Evolutionary conservation across 2,888 invertebrate species (phyloP), one percentile per base, ranked within the genome.

Genomic region (Sisyra nigra): DNA sequence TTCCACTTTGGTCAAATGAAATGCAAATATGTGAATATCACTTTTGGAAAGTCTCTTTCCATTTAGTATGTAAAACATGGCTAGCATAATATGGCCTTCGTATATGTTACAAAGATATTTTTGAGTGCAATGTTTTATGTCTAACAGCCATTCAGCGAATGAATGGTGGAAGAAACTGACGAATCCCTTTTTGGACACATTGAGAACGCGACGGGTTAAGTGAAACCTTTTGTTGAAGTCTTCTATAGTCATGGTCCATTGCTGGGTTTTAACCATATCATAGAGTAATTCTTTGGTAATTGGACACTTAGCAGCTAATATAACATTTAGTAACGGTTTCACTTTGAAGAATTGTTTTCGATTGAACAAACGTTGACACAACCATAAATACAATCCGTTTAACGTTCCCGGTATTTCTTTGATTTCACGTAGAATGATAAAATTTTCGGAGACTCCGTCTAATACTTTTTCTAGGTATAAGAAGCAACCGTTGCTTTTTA

Each of bases 81-180:
- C 83, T 33, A 91, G 69, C 60, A 86, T 84, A 8, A 83, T 83
- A 60, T 94, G 93, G 0, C 94, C 94, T 52, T 88, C 86, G 41
- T 76, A 70, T 7, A 85, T 79, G 50, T 81, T 80, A 60, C 91
- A 94, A 49, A 94, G 69, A 62, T 91, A 96, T 52, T 91, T 85
- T 52, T 91, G 83, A 2, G 94, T 96, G 61, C 94, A 93, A 57
- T 96, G 93, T 62, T 96, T 96, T n/a, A 96, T 93, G 60, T 96
- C 96, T 42, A 88, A 66, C 50, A 96, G 65, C 96, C 96, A 96
- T 57, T 86, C 84, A 17, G 91, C 85, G 61, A 94, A 94, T 47
- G 91, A 92, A 58, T 89, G 88, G 62, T 96, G 94, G 65, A 94
- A 93, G 37, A 93, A 70, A 41, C 79, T 71, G 46, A 81, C 65